Base-by-base conservation (phyloP, 2,113 vertebrate genomes). In the Pterocles orientalis region DNA sequence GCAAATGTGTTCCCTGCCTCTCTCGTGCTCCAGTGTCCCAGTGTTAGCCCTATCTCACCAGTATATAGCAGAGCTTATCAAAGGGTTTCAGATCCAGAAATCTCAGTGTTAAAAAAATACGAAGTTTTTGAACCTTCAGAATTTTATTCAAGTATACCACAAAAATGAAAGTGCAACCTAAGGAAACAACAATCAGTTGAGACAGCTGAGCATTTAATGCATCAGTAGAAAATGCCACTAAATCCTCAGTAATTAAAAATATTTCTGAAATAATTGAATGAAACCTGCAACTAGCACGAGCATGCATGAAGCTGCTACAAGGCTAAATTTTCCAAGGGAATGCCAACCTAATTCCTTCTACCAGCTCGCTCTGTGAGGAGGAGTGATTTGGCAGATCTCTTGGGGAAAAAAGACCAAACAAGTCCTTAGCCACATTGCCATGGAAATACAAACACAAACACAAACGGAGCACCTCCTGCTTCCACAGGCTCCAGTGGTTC, bases 361-460 rank as follows among this genome's bases (percentile, higher is more conserved):
- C 58, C 51, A 76, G 11, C 19, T 72, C 1, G 0, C 21, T 53
- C 24, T 48, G 5, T 72, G 54, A 65, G 71, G 70, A 77, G 36
- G 25, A 90, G 45, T 69, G 54, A 34, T 76, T 81, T 88, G 84
- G 77, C 84, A 82, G 50, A 33, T 69, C 34, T 82, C 36, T 62
- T 80, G 54, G 92, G 47, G 34, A 72, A 86, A 89, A 76, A 45
- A 85, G 54, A 78, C 90, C 45, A 50, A 94, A 60, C 34, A 82
- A 50, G 14, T 95, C 62, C 47, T 82, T 73, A 73, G 50, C 71
- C 29, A 0, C 39, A 80, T 94, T 80, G 62, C 78, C 71, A 90
- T 80, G 76, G 92, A 91, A 91, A 95, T 89, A 80, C 20, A 86
- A 76, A 94, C 19, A 89, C 43, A 86, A 94, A 91, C 65, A 92